These are phyloP conservation scores for Loripinus fragilis DNA, from an alignment of 2,888 invertebrate genomes.

Conservation along the genomic window DNA sequence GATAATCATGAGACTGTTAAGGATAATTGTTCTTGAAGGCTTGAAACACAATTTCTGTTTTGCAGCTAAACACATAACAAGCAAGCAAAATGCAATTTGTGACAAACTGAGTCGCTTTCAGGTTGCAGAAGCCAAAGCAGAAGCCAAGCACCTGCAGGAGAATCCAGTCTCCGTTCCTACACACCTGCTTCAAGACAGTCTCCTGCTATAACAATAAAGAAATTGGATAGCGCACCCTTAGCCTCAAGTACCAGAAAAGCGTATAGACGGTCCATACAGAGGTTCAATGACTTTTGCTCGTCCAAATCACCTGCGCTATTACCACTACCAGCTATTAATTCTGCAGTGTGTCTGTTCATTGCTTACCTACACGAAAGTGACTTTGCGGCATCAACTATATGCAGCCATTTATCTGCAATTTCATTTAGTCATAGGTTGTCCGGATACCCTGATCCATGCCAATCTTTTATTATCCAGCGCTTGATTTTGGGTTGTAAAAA, in stretches of 20 bases:
- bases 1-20: no score
- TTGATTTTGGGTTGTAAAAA: conserved; percentile 26
- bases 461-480: conserved; percentile 1
- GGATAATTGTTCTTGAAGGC: conserved; percentile 14
- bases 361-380: no score
- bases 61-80: conserved; percentile 17
- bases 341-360: conserved; percentile 11
- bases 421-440: neutral
- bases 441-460: neutral
- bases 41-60: conserved; percentile 34
- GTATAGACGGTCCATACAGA: no score
- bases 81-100: conserved; percentile 20
- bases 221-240: no score
- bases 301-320: no score
- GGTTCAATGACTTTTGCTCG: no score
- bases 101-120: conserved; percentile 38
- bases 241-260: no score
- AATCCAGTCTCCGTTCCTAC: no score
- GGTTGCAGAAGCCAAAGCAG: conserved; percentile 16
- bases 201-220: no score
- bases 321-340: no score
- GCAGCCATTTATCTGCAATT: conserved; percentile 12
- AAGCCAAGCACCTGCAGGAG: conserved; percentile 25
- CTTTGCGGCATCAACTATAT: conserved; percentile 5
- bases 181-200: no score